Conservation (phyloP, 2,797 vertebrate species). For the Neostethus bicornis region DNA sequence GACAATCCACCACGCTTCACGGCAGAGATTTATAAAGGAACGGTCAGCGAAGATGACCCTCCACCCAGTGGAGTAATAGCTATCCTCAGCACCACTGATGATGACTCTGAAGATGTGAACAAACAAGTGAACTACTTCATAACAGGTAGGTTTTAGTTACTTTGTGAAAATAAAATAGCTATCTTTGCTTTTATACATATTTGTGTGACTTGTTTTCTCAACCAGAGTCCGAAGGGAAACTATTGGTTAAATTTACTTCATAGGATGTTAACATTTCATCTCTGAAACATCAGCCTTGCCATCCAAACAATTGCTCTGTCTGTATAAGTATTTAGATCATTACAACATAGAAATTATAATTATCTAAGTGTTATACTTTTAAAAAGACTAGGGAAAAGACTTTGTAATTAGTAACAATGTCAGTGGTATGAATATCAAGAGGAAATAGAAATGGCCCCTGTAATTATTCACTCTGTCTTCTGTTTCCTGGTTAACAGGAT, state of each 20-base stretch:
- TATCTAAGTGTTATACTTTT: slow-evolving; percentile 56
- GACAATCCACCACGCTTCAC: slow-evolving; percentile 95
- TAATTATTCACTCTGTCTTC: slow-evolving; percentile 17
- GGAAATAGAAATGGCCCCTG: slow-evolving; percentile 31
- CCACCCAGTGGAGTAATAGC: slow-evolving; percentile 92
- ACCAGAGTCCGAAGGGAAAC: slow-evolving; percentile 44
- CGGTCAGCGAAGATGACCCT: slow-evolving; percentile 96
- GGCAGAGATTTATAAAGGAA: slow-evolving; percentile 97
- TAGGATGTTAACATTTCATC: slow-evolving; percentile 66
- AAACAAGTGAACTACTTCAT: slow-evolving; percentile 94
- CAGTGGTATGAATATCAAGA: slow-evolving; percentile 54
- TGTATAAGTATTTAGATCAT: slow-evolving; percentile 68
- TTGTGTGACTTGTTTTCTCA: slow-evolving; percentile 48
- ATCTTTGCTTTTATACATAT: slow-evolving; percentile 40
- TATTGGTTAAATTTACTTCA: slow-evolving; percentile 53
- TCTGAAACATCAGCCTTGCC: slow-evolving; percentile 56
- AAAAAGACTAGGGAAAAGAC: slow-evolving; percentile 49
- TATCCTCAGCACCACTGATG: slow-evolving; percentile 93
- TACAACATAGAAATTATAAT: slow-evolving; percentile 61
- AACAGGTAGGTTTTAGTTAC: slow-evolving; percentile 83
- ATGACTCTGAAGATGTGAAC: slow-evolving; percentile 90
- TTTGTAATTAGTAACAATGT: slow-evolving; percentile 70
- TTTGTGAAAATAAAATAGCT: slow-evolving; percentile 17
- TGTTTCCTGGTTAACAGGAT: slow-evolving; percentile 19
- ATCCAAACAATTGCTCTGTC: slow-evolving; percentile 56